Evolutionary conservation across 1,140 invertebrate genomes (phyloP).

Genomic region (Neodiprion virginianus): DNA sequence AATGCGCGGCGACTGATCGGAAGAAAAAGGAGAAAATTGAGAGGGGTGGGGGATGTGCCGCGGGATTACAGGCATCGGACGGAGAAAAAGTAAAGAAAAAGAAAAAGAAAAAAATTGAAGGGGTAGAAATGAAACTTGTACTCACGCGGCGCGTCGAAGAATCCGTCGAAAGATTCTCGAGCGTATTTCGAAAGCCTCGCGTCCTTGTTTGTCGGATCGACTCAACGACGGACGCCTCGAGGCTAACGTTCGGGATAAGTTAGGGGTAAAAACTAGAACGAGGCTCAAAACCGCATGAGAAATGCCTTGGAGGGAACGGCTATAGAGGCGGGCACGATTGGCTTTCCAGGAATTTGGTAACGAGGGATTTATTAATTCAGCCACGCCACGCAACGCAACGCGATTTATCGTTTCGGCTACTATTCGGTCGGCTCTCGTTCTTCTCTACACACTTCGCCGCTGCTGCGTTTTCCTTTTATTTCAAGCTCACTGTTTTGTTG

Average conservation of each 20-base stretch:
- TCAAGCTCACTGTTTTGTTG: too few species aligned
- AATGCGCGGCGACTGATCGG: neutral
- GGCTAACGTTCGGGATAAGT: neutral
- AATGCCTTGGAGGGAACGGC: neutral
- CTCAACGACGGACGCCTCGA: neutral
- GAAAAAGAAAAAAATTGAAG: neutral
- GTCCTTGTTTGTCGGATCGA: neutral
- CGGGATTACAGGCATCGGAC: too few species aligned
- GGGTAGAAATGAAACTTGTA: too few species aligned
- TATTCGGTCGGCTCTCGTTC: neutral
- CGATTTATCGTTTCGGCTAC: neutral
- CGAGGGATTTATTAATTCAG: conserved; percentile 7
- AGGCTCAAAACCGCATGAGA: neutral
- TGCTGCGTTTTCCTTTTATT: neutral
- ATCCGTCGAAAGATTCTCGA: neutral
- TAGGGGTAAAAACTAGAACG: neutral
- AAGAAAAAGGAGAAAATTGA: neutral
- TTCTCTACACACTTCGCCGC: too few species aligned
- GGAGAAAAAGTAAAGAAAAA: neutral
- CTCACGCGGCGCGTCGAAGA: neutral
- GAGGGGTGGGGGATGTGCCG: too few species aligned
- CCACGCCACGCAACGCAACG: neutral
- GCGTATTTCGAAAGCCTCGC: neutral
- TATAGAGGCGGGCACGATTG: neutral
- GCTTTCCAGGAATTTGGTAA: conserved; percentile 5